A percentile compares a stretch with the other conserved stretches of the same genome.
Evolutionary conservation across 2,113 vertebrate genomes (phyloP).

Genomic region (Ailurus styani): DNA sequence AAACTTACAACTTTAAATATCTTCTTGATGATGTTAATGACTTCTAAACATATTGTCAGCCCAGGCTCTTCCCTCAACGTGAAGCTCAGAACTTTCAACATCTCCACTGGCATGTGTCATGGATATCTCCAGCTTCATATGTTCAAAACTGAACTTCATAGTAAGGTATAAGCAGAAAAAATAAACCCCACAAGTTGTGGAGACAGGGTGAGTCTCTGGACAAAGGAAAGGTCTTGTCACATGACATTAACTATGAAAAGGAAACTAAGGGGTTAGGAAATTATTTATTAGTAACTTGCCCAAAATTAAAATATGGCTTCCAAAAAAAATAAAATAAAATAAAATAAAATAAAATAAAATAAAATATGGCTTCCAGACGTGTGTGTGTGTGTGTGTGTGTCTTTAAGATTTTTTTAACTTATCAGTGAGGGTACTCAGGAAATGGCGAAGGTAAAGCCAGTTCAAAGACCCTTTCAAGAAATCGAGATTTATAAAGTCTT

Average conservation of each 20-base stretch:
- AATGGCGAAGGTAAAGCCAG: background rate
- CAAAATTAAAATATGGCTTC: background rate
- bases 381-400: background rate
- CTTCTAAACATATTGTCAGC: background rate
- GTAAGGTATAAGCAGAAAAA: background rate
- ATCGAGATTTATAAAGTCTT: background rate
- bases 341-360: too few relatives aligned
- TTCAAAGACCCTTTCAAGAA: background rate
- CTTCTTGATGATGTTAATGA: background rate
- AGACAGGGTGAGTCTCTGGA: background rate
- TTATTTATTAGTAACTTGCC: background rate
- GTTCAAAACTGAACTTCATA: background rate
- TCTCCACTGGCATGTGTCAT: background rate
- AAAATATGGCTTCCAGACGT: background rate
- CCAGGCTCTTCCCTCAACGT: background rate
- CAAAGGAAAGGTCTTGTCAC: background rate
- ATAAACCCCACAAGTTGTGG: background rate
- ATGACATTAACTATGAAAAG: background rate
- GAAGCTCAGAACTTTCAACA: background rate
- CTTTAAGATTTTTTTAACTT: background rate
- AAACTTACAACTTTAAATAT: background rate
- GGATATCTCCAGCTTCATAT: background rate
- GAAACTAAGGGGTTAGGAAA: background rate
- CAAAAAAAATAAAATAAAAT: too few relatives aligned
- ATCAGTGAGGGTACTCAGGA: background rate